A percentile compares a stretch with the other conserved stretches of the same genome.
phyloP scores from a whole-genome alignment of 92 coral and sea anemone genomes.

The Heteractis magnifica region DNA sequence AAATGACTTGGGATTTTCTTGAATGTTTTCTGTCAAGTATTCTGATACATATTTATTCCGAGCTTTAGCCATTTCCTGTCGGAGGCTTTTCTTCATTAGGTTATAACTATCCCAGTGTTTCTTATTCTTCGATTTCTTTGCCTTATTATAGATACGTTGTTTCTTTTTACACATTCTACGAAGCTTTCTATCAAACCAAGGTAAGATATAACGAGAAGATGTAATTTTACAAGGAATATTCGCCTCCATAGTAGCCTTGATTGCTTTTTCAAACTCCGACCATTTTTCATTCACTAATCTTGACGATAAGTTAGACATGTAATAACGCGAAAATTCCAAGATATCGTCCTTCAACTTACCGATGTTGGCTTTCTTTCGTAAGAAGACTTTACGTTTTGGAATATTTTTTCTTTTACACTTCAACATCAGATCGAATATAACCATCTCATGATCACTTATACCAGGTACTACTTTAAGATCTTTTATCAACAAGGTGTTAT shows the following conservation, averaged over 20 bases:
- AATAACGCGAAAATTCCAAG: constrained; percentile 26
- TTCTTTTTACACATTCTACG: background rate
- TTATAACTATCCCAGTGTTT: too few relatives aligned
- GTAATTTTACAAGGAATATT: constrained; percentile 21
- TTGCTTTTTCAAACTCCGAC: constrained; percentile 22
- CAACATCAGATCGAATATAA: constrained; percentile 33
- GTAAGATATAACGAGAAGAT: background rate
- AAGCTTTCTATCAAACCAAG: constrained; percentile 26
- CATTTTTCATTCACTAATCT: constrained; percentile 13
- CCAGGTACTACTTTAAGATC: constrained; percentile 50
- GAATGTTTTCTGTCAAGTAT: background rate
- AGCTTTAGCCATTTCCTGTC: too few relatives aligned
- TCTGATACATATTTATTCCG: background rate
- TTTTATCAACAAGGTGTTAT: constrained; percentile 34
- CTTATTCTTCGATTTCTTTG: background rate
- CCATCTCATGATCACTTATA: constrained; percentile 61
- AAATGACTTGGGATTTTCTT: constrained; percentile 14
- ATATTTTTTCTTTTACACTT: constrained; percentile 35
- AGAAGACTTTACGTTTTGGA: constrained; percentile 23
- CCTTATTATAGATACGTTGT: constrained; percentile 24
- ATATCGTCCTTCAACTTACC: constrained; percentile 42
- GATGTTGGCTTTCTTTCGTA: constrained; percentile 52
- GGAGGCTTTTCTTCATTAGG: too few relatives aligned
- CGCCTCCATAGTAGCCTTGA: constrained; percentile 16
- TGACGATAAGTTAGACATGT: background rate